These are phyloP conservation scores for Proisotoma minuta DNA, from an alignment of 2,888 invertebrate genomes.

Conservation along the genomic window DNA sequence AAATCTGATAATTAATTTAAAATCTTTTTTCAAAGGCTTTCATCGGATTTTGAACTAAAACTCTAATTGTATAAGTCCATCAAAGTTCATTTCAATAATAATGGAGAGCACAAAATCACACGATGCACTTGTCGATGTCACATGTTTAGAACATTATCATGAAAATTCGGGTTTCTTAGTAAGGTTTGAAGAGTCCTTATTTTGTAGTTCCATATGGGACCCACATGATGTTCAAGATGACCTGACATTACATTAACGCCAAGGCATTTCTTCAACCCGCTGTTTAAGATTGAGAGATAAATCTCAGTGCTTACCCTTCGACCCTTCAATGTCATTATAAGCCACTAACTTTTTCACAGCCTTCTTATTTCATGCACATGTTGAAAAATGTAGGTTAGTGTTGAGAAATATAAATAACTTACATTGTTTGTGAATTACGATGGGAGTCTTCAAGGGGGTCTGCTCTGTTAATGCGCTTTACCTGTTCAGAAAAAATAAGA, in stretches of 20 bases:
- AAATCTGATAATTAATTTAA: too few relatives aligned
- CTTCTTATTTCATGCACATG: background rate
- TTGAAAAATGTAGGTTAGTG: background rate
- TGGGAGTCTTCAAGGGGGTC: constrained; percentile 18
- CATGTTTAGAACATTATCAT: too few relatives aligned
- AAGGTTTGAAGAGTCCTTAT: too few relatives aligned
- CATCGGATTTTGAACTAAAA: too few relatives aligned
- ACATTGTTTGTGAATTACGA: constrained; percentile 30
- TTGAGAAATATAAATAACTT: constrained; percentile 17
- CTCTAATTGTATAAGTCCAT: too few relatives aligned
- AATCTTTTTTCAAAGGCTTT: too few relatives aligned
- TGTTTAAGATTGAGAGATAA: background rate
- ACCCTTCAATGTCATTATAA: constrained; percentile 1
- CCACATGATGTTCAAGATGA: too few relatives aligned
- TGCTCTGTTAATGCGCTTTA: constrained; percentile 24
- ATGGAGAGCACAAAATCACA: too few relatives aligned
- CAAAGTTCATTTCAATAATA: too few relatives aligned
- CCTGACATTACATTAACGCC: constrained; percentile 2
- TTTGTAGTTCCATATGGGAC: background rate
- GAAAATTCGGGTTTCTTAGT: too few relatives aligned
- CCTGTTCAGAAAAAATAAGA: constrained; percentile 22
- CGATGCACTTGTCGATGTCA: too few relatives aligned
- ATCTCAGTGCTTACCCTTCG: background rate
- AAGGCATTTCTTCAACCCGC: background rate
- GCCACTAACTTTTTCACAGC: background rate